These are phyloP conservation scores for Drosophila macrospina DNA, from an alignment of 2,888 invertebrate genomes.

Conservation along the genomic window DNA sequence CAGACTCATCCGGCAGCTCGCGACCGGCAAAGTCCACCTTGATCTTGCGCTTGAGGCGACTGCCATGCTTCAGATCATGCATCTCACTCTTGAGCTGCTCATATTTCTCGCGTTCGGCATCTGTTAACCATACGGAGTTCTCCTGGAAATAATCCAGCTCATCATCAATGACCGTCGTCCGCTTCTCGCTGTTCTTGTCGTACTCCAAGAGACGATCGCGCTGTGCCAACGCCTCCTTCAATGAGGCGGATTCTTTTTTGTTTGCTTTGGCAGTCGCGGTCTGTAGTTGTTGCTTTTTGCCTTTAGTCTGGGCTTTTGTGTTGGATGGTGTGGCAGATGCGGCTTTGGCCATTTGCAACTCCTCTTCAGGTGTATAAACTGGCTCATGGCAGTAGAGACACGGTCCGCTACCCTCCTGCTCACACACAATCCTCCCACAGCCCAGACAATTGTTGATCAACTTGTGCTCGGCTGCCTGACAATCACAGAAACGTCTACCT, in stretches of 20 bases:
- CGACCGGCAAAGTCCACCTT: constrained; percentile 92
- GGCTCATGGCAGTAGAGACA: constrained; percentile 96
- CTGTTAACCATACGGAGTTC: constrained; percentile 93
- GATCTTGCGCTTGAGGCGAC: constrained; percentile 89
- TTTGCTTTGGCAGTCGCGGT: constrained; percentile 20
- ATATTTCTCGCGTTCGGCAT: constrained; percentile 89
- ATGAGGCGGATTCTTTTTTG: constrained; percentile 88
- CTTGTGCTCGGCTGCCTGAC: constrained; percentile 95
- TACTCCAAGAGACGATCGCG: constrained; percentile 93
- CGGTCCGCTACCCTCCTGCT: constrained; percentile 98
- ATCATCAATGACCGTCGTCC: constrained; percentile 89
- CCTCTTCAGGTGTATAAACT: constrained; percentile 93
- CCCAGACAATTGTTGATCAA: constrained; percentile 96
- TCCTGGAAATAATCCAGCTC: constrained; percentile 95
- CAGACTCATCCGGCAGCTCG: constrained; percentile 86
- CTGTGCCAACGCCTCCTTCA: constrained; percentile 91
- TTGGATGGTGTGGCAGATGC: constrained; percentile 50
- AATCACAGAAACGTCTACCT: constrained; percentile 95
- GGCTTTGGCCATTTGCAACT: constrained; percentile 87
- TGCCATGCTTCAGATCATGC: constrained; percentile 89
- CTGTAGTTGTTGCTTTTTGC: constrained; percentile 21
- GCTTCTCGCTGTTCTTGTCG: constrained; percentile 90
- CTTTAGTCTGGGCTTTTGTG: constrained; percentile 84
- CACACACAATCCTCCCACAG: constrained; percentile 98
- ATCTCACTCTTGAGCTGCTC: constrained; percentile 89